Conservation (phyloP, 1,140 invertebrate species). For the Leptoteleia sp. region DNA sequence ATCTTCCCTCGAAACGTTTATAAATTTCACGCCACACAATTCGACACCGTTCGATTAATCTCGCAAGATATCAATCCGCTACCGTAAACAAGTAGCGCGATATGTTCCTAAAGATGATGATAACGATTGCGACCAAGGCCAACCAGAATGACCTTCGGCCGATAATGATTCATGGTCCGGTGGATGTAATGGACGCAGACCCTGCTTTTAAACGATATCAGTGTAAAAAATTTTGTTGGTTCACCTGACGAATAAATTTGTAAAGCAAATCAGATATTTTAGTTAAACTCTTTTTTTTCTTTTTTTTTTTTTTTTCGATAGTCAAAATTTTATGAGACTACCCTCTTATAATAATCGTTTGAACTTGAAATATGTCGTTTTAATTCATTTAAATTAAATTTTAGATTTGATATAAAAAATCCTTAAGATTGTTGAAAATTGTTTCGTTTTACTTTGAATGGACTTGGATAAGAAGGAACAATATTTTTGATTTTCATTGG, state of each 20-base stretch:
- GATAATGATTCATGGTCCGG: constrained; percentile 61
- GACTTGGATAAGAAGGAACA: no score
- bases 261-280: constrained; percentile 10
- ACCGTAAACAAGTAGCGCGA: constrained; percentile 44
- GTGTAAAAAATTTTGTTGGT: constrained; percentile 11
- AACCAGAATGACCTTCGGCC: constrained; percentile 46
- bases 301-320: no score
- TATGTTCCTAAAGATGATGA: constrained; percentile 45
- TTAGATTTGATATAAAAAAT: no score
- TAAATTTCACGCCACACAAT: constrained; percentile 53
- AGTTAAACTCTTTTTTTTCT: no score
- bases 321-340: no score
- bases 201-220: constrained; percentile 23
- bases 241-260: constrained; percentile 31
- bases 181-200: constrained; percentile 19
- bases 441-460: no score
- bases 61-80: constrained; percentile 50
- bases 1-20: constrained; percentile 34
- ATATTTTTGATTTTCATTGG: no score
- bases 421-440: no score
- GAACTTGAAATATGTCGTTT: no score
- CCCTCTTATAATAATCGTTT: no score
- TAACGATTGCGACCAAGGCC: constrained; percentile 56
- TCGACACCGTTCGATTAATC: constrained; percentile 54
- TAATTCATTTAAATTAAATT: no score